Conservation (phyloP, 2,797 vertebrate genomes). For the Phrynocephalus guinanensis region DNA sequence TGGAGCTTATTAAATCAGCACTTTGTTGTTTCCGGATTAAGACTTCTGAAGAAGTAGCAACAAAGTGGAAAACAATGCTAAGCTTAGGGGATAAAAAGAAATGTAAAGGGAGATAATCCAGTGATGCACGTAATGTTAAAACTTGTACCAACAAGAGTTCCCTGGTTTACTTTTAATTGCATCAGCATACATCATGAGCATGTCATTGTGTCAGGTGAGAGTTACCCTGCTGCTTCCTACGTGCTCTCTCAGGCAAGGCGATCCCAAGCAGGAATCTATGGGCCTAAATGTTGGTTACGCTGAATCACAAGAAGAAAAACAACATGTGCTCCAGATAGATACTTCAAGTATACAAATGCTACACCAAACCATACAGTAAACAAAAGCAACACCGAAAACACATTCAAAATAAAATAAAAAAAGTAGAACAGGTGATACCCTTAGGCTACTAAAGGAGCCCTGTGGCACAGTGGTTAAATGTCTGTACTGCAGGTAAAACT, state of each 20-base stretch:
- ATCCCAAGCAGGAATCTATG: too few relatives aligned
- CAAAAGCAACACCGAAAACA: too few relatives aligned
- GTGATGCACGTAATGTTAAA: not conserved
- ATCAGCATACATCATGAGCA: slow-evolving; percentile 11
- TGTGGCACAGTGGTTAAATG: too few relatives aligned
- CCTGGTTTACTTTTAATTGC: slow-evolving; percentile 25
- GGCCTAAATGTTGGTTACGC: too few relatives aligned
- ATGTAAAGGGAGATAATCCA: not conserved
- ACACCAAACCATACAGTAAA: too few relatives aligned
- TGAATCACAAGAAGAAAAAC: not conserved
- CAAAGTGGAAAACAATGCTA: not conserved
- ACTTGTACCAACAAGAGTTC: slow-evolving; percentile 42
- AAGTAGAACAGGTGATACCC: too few relatives aligned
- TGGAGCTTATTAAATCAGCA: rapidly evolving
- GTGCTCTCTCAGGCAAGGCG: slow-evolving; percentile 38
- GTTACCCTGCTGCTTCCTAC: slow-evolving; percentile 27
- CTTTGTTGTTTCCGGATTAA: not conserved
- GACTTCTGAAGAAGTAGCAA: slow-evolving; percentile 6
- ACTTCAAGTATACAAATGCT: too few relatives aligned
- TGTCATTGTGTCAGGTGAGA: slow-evolving; percentile 40
- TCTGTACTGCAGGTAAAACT: too few relatives aligned
- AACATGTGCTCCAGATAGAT: not conserved
- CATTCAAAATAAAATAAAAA: too few relatives aligned
- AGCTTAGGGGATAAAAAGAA: not conserved
- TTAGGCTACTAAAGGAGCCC: too few relatives aligned